Conservation (phyloP, 2,113 vertebrate species). For the Planiliza haematocheilus region DNA sequence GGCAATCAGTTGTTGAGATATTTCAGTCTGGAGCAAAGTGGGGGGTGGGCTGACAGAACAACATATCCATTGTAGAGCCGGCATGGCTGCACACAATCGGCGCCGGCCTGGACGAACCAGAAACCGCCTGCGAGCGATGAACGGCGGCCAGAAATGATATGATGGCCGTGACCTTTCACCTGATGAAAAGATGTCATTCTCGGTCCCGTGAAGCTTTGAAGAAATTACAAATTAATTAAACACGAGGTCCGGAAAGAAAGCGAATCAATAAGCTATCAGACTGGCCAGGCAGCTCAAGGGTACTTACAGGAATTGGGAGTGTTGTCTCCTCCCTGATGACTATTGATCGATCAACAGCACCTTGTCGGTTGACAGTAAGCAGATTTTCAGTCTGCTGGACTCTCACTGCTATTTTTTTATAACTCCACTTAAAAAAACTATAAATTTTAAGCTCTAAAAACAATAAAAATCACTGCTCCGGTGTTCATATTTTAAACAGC, state of each 20-base stretch:
- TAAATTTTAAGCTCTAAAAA: too few species aligned
- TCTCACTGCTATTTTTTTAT: background rate
- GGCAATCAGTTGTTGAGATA: too few species aligned
- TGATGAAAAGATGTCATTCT: constrained; percentile 19
- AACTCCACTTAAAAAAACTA: too few species aligned
- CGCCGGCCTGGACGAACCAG: too few species aligned
- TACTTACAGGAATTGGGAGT: constrained; percentile 34
- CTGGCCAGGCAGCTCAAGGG: constrained; percentile 14
- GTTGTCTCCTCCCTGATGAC: constrained; percentile 52
- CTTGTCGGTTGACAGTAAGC: constrained; percentile 6
- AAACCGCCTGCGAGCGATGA: too few species aligned
- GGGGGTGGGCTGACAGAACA: too few species aligned
- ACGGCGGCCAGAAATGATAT: too few species aligned
- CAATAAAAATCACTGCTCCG: background rate
- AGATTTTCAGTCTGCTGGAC: constrained; percentile 27
- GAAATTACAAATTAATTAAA: constrained; percentile 49
- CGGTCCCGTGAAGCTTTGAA: constrained; percentile 6
- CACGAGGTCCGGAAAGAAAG: constrained; percentile 40
- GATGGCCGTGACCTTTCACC: constrained; percentile 19
- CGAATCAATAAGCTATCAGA: constrained; percentile 57
- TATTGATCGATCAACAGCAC: constrained; percentile 46
- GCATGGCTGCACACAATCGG: too few species aligned
- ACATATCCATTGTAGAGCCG: too few species aligned
- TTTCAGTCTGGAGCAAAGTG: too few species aligned
- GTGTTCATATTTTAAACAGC: background rate